phyloP scores from a whole-genome alignment of 2,113 vertebrate genomes.

The Coreoperca whiteheadi region DNA sequence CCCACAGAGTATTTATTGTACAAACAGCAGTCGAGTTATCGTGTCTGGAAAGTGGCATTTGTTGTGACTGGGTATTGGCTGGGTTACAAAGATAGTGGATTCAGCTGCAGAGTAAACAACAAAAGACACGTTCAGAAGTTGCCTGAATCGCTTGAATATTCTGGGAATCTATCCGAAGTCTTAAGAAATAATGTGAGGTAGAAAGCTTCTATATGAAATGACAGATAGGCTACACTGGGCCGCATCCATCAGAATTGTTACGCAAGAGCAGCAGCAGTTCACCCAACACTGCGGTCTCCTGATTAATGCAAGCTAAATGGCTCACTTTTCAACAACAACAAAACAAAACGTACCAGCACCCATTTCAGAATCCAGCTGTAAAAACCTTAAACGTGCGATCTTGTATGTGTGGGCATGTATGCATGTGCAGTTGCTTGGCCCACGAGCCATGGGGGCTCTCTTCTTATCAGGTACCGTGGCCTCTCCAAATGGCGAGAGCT shows the following conservation, averaged over 20 bases:
- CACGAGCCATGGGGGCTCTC: neutral
- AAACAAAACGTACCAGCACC: neutral
- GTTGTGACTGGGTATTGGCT: constrained; percentile 44
- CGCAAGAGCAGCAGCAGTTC: neutral
- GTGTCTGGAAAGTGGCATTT: constrained; percentile 53
- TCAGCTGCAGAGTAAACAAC: neutral
- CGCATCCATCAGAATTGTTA: constrained; percentile 27
- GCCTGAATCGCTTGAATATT: neutral
- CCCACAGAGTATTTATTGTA: constrained; percentile 47
- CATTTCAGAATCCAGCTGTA: neutral
- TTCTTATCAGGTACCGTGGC: constrained; percentile 50
- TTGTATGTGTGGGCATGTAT: neutral
- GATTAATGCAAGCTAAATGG: constrained; percentile 1
- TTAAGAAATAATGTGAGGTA: constrained; percentile 11
- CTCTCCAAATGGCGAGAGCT: constrained; percentile 12
- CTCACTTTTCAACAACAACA: neutral
- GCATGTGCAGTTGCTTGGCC: neutral
- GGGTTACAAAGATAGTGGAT: neutral
- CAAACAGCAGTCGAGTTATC: constrained; percentile 53
- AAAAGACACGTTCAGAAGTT: neutral
- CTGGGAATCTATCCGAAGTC: neutral
- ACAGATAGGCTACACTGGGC: neutral
- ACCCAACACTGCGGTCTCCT: neutral
- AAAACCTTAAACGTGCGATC: neutral
- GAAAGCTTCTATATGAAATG: neutral